Percentiles rank a stretch among this genome's conserved stretches.
These are phyloP conservation scores for Podiceps cristatus DNA, from an alignment of 2,113 vertebrate genomes.

Conservation along the genomic window DNA sequence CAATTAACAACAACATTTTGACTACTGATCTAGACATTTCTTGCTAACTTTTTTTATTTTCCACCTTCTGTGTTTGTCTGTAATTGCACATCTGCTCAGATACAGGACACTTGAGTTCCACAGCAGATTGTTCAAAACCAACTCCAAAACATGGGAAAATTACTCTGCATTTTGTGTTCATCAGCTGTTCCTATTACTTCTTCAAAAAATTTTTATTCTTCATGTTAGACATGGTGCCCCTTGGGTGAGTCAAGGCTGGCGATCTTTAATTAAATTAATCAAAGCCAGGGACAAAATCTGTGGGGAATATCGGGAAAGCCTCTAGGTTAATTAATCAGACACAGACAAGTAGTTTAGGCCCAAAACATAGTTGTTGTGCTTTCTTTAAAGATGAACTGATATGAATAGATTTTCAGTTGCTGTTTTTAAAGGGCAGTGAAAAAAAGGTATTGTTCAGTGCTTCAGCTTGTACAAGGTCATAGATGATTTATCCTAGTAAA, in stretches of 20 bases:
- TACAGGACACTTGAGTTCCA: background rate
- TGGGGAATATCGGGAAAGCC: slow-evolving; percentile 54
- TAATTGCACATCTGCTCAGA: background rate
- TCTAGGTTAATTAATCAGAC: slow-evolving; percentile 71
- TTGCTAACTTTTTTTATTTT: background rate
- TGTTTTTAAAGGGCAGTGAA: background rate
- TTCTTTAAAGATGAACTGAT: background rate
- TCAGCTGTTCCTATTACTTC: background rate
- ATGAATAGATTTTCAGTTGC: background rate
- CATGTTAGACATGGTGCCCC: slow-evolving; percentile 26
- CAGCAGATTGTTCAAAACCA: background rate
- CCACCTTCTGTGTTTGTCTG: background rate
- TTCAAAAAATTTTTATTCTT: slow-evolving; percentile 20
- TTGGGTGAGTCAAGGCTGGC: slow-evolving; percentile 42
- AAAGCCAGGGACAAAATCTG: slow-evolving; percentile 63
- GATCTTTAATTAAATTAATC: slow-evolving; percentile 76
- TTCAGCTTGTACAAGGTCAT: background rate
- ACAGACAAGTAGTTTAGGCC: slow-evolving; percentile 44
- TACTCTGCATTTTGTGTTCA: background rate
- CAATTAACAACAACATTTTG: background rate
- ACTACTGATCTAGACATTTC: background rate
- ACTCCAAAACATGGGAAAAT: background rate
- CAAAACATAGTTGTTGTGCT: background rate
- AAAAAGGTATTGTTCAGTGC: background rate
- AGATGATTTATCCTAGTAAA: background rate